These are phyloP conservation scores for Centropristis striata DNA, from an alignment of 2,113 vertebrate genomes.

Conservation along the genomic window DNA sequence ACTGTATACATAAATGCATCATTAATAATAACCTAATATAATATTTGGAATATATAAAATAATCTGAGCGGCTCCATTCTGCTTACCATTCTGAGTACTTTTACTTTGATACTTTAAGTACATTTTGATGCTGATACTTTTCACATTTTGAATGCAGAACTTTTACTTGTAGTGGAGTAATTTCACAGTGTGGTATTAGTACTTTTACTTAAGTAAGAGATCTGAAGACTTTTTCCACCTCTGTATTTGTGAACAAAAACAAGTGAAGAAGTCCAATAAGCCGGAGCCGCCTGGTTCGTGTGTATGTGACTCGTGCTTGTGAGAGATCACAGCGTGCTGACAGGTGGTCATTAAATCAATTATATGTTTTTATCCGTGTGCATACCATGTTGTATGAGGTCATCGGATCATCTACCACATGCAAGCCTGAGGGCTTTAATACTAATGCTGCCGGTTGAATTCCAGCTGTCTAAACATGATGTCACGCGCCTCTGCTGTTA, in stretches of 20 bases:
- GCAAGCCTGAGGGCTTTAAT: slow-evolving; percentile 13
- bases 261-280: background rate
- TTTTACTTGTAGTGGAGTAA: no score
- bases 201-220: no score
- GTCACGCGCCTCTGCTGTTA: slow-evolving; percentile 38
- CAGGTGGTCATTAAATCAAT: slow-evolving; percentile 43
- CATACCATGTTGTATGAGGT: slow-evolving; percentile 42
- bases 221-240: no score
- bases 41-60: no score
- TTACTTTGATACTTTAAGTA: no score
- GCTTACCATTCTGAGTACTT: no score
- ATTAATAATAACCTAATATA: no score
- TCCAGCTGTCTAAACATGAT: slow-evolving; percentile 70
- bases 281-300: background rate
- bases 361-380: slow-evolving; percentile 24
- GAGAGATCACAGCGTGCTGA: slow-evolving; percentile 37
- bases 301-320: background rate
- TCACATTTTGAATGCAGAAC: no score
- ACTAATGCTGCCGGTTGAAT: slow-evolving; percentile 42
- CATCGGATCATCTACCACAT: slow-evolving; percentile 25
- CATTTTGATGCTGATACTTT: no score
- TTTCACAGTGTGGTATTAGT: no score
- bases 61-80: no score
- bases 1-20: no score
- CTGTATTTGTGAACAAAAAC: slow-evolving; percentile 3